Evolutionary conservation across 2,888 invertebrate species (phyloP), one percentile per base, ranked within the genome.

Genomic region (Drosophila picticornis): DNA sequence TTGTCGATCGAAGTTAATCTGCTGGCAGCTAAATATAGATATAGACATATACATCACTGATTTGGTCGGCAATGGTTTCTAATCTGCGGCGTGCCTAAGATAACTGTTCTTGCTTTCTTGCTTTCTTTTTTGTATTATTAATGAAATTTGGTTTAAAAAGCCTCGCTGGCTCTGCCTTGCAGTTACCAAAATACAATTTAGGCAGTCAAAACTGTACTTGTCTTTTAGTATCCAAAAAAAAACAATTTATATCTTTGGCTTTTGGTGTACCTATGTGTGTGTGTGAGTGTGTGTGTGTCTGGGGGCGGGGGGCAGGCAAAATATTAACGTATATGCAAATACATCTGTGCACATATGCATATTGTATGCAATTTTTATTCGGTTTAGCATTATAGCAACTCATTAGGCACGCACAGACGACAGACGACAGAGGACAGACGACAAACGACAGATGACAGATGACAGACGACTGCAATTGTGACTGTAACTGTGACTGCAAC

Each of bases 361-460:
- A 31, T 31, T 62, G 66, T 61, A 70, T 65, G 69, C 65, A 71
- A 64, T 78, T 75, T 60, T 72, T 25, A 19, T 72, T 61, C 55
- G 75, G 89, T 75, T 85, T 88, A 77, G 71, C 81, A 84, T 85
- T 85, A 81, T 82, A 76, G 71, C 75, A 83, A 84, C 85, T 88
- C 89, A 85, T 85, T 85, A 85, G 87, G 85, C 85, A 85, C 85
- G 89, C 89, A 88, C 85, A 88, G 84, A 80, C 86, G 74, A 40
- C 72, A n/a, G 40, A 48, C 61, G 50, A 55, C 67, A 10, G 66
- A 58, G 59, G 65, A 88, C 85, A 85, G 84, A 81, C 84, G 76
- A 48, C 73, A 22, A 22, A 50, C 62, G 51, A 55, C 67, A n/a
- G 66, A 58, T 59, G 65, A 88, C 85, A 85, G 84, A 81, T 84